Percentiles rank a stretch among this genome's conserved stretches.
These are phyloP conservation scores for Creontiades dilutus DNA, from an alignment of 2,888 invertebrate species.

Conservation along the genomic window DNA sequence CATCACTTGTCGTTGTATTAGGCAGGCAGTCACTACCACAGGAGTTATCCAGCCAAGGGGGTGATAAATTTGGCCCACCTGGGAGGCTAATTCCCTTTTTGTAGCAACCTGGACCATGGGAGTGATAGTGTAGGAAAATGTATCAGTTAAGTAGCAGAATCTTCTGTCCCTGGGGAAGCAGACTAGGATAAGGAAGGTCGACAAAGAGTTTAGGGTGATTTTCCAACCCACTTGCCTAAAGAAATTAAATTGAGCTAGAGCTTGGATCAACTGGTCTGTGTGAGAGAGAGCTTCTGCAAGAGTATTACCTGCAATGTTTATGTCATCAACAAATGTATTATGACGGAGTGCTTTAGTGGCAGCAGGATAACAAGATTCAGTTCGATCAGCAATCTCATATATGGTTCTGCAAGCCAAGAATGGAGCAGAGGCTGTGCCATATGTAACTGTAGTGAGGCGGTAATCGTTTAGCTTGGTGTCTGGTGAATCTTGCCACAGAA, in stretches of 20 bases:
- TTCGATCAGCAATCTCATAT: background rate
- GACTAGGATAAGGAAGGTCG: too few species aligned
- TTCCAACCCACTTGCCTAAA: constrained; percentile 48
- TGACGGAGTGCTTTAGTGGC: background rate
- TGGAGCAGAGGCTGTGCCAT: constrained; percentile 53
- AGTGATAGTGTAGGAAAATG: constrained; percentile 25
- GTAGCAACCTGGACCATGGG: background rate
- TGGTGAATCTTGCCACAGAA: constrained; percentile 20
- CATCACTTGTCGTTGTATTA: constrained; percentile 8
- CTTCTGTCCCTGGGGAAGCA: constrained; percentile 7
- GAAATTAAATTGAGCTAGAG: constrained; percentile 34
- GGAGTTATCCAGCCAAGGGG: constrained; percentile 43
- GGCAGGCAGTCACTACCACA: constrained; percentile 23
- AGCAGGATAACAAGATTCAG: background rate
- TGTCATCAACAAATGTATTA: constrained; percentile 54
- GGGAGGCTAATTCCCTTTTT: constrained; percentile 52
- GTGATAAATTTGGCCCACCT: constrained; percentile 47
- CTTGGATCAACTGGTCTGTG: background rate
- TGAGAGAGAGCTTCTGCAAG: background rate
- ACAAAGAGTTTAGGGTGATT: constrained; percentile 30
- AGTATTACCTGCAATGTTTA: background rate
- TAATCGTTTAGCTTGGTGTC: background rate
- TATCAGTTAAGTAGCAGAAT: background rate
- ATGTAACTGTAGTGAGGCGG: constrained; percentile 32
- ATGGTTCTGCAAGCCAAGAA: constrained; percentile 38